phyloP scores from a whole-genome alignment of 2,797 vertebrate species.

The Schizopygopsis malacanthus region DNA sequence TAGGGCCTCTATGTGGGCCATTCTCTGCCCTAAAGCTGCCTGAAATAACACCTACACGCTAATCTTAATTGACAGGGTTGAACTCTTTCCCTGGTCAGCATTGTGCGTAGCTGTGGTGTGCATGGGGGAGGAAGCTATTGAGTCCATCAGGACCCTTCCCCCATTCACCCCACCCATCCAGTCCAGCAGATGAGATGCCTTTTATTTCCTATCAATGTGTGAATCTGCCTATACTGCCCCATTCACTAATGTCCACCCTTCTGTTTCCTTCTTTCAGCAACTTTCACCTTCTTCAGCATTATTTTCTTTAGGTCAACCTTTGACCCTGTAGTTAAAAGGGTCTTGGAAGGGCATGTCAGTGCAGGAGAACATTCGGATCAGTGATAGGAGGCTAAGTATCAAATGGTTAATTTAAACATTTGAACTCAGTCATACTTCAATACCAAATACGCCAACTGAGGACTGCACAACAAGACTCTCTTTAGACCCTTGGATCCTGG shows the following conservation, averaged over 20 bases:
- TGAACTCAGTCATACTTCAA: conserved; percentile 49
- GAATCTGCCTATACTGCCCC: background rate
- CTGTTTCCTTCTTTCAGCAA: conserved; percentile 45
- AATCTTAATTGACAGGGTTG: conserved; percentile 68
- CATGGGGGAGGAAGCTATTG: conserved; percentile 60
- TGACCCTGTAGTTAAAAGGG: conserved; percentile 63
- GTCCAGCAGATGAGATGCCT: conserved; percentile 24
- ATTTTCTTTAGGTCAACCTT: conserved; percentile 61
- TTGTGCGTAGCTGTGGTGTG: conserved; percentile 50
- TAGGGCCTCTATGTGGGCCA: conserved; percentile 44
- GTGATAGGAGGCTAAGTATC: conserved; percentile 57
- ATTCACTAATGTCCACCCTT: conserved; percentile 33
- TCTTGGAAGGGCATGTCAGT: conserved; percentile 57
- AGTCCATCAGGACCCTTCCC: conserved; percentile 47
- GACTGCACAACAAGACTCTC: conserved; percentile 17
- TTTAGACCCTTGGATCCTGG: background rate
- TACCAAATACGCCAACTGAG: background rate
- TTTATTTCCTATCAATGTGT: conserved; percentile 50
- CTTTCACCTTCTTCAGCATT: conserved; percentile 25
- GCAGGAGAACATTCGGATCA: conserved; percentile 6
- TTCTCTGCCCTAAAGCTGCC: conserved; percentile 45
- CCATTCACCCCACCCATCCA: conserved; percentile 33
- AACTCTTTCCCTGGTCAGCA: conserved; percentile 51
- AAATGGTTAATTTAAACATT: conserved; percentile 63
- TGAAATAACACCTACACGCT: conserved; percentile 31